phyloP scores from a whole-genome alignment of 2,113 vertebrate species.

The Danio rerio region GRCz12tu NC_133196.1:45225501-45226000 shows the following conservation, averaged over 20 bases:
- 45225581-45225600: conserved; percentile 73
- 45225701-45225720: conserved; percentile 99
- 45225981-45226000: conserved; percentile 43
- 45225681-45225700: conserved; percentile 98
- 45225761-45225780: conserved; percentile 89
- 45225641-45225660: conserved; percentile 77
- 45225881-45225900: conserved; percentile 50
- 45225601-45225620: conserved; percentile 50
- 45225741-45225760: conserved; percentile 88
- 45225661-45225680: conserved; percentile 92
- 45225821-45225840: conserved; percentile 97
- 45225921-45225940: conserved; percentile 39
- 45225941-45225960: conserved; percentile 48
- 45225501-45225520: conserved; percentile 99
- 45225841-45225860: conserved; percentile 94
- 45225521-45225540: conserved; percentile 60
- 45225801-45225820: conserved; percentile 40
- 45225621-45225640: conserved; percentile 39
- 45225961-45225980: conserved; percentile 38
- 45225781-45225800: conserved; percentile 68
- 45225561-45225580: conserved; percentile 88
- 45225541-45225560: conserved; percentile 98
- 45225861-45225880: conserved; percentile 84
- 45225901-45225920: conserved; percentile 49
- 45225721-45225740: conserved; percentile 96